Conservation (phyloP, 2,888 invertebrate genomes). For the Aphidius colemani region DNA sequence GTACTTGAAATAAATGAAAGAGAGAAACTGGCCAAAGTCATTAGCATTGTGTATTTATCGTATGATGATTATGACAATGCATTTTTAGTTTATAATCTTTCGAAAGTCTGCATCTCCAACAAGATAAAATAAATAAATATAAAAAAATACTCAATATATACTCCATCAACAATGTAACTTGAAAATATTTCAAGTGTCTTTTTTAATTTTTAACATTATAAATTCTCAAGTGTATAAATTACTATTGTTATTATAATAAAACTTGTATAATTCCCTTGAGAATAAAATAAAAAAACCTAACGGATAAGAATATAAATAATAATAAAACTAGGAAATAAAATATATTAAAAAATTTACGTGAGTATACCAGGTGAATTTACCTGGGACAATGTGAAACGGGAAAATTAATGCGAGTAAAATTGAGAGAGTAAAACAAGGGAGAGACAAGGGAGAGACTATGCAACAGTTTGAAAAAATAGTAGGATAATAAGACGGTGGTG, state of each 20-base stretch:
- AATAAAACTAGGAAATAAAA: constrained; percentile 7
- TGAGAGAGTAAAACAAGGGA: too few relatives aligned
- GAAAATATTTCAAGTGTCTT: not conserved
- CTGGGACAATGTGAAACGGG: constrained; percentile 20
- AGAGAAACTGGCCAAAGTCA: constrained; percentile 24
- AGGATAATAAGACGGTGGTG: constrained; percentile 42
- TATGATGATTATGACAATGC: constrained; percentile 30
- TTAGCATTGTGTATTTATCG: constrained; percentile 35
- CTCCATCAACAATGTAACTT: constrained; percentile 3
- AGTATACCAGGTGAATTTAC: constrained; percentile 18
- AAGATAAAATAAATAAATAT: not conserved
- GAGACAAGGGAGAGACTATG: too few relatives aligned
- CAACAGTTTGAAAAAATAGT: too few relatives aligned
- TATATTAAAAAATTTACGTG: constrained; percentile 16
- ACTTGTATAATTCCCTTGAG: not conserved
- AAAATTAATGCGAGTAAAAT: constrained; percentile 1
- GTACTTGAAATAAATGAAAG: constrained; percentile 6
- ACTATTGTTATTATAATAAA: not conserved
- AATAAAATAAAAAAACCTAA: not conserved
- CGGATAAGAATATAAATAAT: constrained; percentile 3
- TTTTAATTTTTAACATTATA: not conserved
- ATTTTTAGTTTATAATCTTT: not conserved
- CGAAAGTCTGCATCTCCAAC: not conserved
- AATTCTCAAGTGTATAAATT: not conserved
- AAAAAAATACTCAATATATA: not conserved